These are phyloP conservation scores for Pandemis corylana DNA, from an alignment of 2,888 invertebrate species.

Conservation along the genomic window DNA sequence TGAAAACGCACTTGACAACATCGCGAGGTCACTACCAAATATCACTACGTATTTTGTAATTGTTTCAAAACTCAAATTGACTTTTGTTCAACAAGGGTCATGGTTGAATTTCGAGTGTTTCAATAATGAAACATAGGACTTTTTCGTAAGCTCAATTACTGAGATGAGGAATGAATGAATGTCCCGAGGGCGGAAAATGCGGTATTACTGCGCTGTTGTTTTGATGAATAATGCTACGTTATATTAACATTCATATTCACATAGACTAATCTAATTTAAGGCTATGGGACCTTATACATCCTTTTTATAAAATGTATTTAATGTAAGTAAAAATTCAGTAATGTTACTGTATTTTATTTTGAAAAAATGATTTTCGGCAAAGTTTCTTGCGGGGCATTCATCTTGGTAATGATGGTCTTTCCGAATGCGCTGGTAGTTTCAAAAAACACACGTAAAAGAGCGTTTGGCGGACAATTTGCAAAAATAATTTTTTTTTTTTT, in stretches of 20 bases:
- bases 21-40: not conserved
- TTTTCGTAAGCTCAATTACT: not conserved
- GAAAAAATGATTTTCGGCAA: no score
- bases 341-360: no score
- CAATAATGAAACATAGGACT: not conserved
- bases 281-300: no score
- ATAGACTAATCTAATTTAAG: no score
- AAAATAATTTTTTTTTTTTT: no score
- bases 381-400: no score
- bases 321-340: no score
- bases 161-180: slow-evolving; percentile 8
- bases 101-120: not conserved
- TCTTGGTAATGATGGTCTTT: no score
- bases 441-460: no score
- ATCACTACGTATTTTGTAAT: not conserved
- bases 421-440: no score
- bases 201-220: not conserved
- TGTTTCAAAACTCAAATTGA: not conserved
- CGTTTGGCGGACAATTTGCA: no score
- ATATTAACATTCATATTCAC: not conserved
- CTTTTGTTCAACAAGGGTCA: not conserved
- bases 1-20: not conserved
- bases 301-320: no score
- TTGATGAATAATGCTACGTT: slow-evolving; percentile 8
- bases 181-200: slow-evolving; percentile 9